Conservation (phyloP, 2,888 invertebrate species). For the Scaptomyza polygonia region DNA sequence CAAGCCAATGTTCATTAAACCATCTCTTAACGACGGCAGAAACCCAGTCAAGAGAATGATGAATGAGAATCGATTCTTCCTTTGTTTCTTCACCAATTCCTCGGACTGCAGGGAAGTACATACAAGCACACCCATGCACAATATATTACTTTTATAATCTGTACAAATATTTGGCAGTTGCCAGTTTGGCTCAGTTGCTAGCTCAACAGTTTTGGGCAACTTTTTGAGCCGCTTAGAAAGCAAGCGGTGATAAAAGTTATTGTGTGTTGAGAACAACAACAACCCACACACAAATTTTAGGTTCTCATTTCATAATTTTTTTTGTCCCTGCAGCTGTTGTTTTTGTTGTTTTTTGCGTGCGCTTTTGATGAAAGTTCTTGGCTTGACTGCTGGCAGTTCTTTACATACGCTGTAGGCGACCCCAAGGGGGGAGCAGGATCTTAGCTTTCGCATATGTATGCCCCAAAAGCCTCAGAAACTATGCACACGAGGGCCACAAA, state of each 20-base stretch:
- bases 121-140: slow-evolving; percentile 14
- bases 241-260: slow-evolving; percentile 75
- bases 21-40: no score
- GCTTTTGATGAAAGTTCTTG: slow-evolving; percentile 74
- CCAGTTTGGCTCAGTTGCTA: slow-evolving; percentile 62
- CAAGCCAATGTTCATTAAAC: no score
- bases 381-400: slow-evolving; percentile 24
- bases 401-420: slow-evolving; percentile 44
- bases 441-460: slow-evolving; percentile 56
- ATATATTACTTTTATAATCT: slow-evolving; percentile 75
- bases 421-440: slow-evolving; percentile 28
- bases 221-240: slow-evolving; percentile 75
- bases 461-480: slow-evolving; percentile 53
- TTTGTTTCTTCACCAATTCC: no score
- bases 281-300: slow-evolving; percentile 23
- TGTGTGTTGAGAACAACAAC: slow-evolving; percentile 52
- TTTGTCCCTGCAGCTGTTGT: slow-evolving; percentile 27
- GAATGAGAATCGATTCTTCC: no score
- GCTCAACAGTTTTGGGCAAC: slow-evolving; percentile 74
- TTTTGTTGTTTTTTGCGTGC: slow-evolving; percentile 53
- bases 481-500: slow-evolving; percentile 58
- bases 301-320: slow-evolving; percentile 76
- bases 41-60: no score
- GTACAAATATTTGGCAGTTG: slow-evolving; percentile 75
- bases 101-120: no score